Evolutionary conservation across 2,113 vertebrate genomes (phyloP).

Genomic region (Aegithalos caudatus): DNA sequence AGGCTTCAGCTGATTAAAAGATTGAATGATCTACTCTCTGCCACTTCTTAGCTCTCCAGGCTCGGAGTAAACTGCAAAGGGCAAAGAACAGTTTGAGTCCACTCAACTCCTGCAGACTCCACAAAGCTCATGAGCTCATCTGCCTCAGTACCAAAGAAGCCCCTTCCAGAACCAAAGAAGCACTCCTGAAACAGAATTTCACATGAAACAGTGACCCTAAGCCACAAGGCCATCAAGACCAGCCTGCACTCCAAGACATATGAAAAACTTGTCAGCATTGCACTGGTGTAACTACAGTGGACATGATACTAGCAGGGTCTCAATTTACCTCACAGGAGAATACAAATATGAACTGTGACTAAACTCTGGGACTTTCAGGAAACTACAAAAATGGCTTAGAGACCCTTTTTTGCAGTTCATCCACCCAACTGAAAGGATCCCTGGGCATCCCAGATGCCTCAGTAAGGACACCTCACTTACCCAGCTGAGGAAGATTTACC

Average conservation of each 20-base stretch:
- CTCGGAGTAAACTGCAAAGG: neutral
- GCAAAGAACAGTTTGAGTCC: neutral
- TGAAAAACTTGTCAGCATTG: neutral
- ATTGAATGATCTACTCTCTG: neutral
- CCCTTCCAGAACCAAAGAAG: neutral
- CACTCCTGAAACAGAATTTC: neutral
- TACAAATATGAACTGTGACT: neutral
- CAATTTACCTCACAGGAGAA: neutral
- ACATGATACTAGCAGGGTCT: neutral
- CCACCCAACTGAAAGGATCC: neutral
- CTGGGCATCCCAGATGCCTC: neutral
- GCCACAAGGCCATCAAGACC: neutral
- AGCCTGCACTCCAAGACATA: neutral
- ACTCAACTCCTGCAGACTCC: neutral
- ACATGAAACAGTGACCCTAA: neutral
- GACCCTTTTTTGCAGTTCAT: neutral
- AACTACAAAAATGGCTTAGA: neutral
- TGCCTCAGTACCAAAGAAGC: neutral
- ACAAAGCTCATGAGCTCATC: neutral
- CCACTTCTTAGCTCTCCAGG: neutral
- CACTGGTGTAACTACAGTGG: neutral
- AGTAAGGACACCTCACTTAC: neutral
- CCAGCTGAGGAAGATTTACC: neutral
- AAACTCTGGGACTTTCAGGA: neutral
- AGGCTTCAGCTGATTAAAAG: neutral